Conservation (phyloP, 2,888 invertebrate species). For the Matsumyia berberina region DNA sequence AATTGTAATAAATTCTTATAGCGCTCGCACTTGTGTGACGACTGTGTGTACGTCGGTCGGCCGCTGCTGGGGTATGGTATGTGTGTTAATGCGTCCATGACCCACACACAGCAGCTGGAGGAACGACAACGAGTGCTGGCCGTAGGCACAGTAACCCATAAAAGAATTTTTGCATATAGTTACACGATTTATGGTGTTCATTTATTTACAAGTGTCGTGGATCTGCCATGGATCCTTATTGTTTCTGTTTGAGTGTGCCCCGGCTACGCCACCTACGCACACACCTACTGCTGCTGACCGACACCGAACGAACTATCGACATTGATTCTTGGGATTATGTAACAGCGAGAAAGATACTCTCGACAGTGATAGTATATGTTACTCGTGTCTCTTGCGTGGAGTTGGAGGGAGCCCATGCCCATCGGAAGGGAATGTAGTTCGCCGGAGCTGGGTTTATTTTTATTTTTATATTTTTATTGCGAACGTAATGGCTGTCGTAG, state of each 20-base stretch:
- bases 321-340: conserved; percentile 68
- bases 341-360: conserved; percentile 38
- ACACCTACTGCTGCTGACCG: not conserved
- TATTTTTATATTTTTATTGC: conserved; percentile 58
- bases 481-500: conserved; percentile 62
- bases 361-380: conserved; percentile 25
- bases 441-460: conserved; percentile 24
- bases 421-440: not conserved
- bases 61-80: not conserved
- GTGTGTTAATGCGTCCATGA: conserved; percentile 68
- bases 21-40: conserved; percentile 62
- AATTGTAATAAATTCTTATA: conserved; percentile 74
- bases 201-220: conserved; percentile 72
- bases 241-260: conserved; percentile 38
- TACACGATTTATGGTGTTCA: conserved; percentile 73
- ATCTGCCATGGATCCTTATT: conserved; percentile 45
- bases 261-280: conserved; percentile 21
- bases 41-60: conserved; percentile 1
- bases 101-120: conserved; percentile 63
- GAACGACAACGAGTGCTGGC: conserved; percentile 53
- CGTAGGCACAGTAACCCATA: conserved; percentile 67
- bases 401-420: not conserved
- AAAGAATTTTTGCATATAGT: conserved; percentile 68
- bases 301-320: conserved; percentile 49
- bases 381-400: conserved; percentile 6